phyloP scores from a whole-genome alignment of 1,140 invertebrate species.

The Sarcophaga bullata region DNA sequence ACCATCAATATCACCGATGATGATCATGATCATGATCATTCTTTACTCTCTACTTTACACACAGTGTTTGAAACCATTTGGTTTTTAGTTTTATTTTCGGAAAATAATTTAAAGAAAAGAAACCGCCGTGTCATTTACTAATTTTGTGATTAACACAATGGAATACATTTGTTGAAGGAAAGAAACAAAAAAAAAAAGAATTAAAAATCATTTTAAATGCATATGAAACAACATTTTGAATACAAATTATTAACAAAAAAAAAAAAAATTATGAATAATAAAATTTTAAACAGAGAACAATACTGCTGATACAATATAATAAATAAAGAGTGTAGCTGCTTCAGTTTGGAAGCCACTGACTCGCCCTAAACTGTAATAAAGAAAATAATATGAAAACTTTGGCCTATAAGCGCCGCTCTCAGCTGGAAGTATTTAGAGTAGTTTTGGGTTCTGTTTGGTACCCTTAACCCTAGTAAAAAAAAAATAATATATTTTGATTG shows the following conservation, averaged over 20 bases:
- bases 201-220: not conserved
- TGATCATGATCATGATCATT: not conserved
- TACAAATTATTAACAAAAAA: no score
- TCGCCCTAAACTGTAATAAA: constrained; percentile 21
- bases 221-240: no score
- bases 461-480: not conserved
- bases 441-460: not conserved
- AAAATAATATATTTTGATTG: not conserved
- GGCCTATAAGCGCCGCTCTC: constrained; percentile 29
- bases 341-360: constrained; percentile 44
- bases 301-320: no score
- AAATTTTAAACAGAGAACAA: constrained; percentile 1
- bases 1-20: not conserved
- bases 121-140: constrained; percentile 64
- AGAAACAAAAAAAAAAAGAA: not conserved
- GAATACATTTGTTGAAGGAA: constrained; percentile 10
- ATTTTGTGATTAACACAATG: constrained; percentile 57
- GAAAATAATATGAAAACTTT: not conserved
- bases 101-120: constrained; percentile 51
- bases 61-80: not conserved
- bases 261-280: not conserved
- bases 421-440: constrained; percentile 25
- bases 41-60: not conserved
- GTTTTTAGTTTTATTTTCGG: not conserved
- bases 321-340: constrained; percentile 25